These are phyloP conservation scores for Mamestra brassicae DNA, from an alignment of 2,888 invertebrate genomes.

Conservation along the genomic window DNA sequence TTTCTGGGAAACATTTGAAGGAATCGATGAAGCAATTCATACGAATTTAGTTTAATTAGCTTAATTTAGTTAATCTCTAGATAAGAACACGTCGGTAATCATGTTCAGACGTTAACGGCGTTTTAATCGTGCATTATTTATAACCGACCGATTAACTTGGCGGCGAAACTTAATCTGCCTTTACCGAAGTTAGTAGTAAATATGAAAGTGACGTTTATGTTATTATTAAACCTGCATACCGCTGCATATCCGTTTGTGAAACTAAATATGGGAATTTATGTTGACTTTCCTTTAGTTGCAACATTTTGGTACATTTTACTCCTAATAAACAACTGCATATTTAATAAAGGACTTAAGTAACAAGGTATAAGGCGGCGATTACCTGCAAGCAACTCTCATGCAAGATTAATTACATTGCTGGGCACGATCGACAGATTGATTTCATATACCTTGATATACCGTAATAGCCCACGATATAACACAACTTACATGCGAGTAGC, in stretches of 20 bases:
- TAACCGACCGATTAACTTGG: constrained; percentile 51
- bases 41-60: no score
- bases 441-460: no score
- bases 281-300: background rate
- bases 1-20: background rate
- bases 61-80: constrained; percentile 47
- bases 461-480: no score
- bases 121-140: constrained; percentile 63
- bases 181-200: constrained; percentile 38
- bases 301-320: background rate
- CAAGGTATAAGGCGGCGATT: background rate
- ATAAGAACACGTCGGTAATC: constrained; percentile 27
- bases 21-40: constrained; percentile 42
- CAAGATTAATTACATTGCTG: no score
- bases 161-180: constrained; percentile 51
- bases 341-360: background rate
- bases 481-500: background rate
- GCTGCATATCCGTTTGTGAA: constrained; percentile 19
- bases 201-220: constrained; percentile 52
- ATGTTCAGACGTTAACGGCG: constrained; percentile 53
- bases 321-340: background rate
- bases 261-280: background rate
- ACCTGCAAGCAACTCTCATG: no score
- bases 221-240: constrained; percentile 38
- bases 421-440: no score